These are phyloP conservation scores for Drosophila eugracilis DNA, from an alignment of 1,140 invertebrate species.

Conservation along the genomic window DNA sequence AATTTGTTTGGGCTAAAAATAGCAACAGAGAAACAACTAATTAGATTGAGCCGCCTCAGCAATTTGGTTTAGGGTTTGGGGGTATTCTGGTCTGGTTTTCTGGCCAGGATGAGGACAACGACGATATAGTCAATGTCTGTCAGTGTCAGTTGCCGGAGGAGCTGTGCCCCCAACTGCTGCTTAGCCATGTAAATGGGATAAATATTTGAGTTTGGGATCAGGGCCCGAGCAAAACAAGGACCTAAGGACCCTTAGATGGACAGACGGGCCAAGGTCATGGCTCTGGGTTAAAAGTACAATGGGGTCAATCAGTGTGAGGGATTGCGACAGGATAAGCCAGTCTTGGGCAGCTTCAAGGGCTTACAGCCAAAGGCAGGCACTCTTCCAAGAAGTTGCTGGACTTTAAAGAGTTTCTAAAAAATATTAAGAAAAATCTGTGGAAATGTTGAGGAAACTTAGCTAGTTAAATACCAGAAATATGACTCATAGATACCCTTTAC, in stretches of 20 bases:
- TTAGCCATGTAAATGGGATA: constrained; percentile 47
- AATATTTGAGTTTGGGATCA: constrained; percentile 44
- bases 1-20: constrained; percentile 37
- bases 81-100: constrained; percentile 9
- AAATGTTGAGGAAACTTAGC: too few relatives aligned
- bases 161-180: constrained; percentile 22
- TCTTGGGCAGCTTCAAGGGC: too few relatives aligned
- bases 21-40: constrained; percentile 35
- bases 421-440: neutral
- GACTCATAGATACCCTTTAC: too few relatives aligned
- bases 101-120: constrained; percentile 9
- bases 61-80: neutral
- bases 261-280: constrained; percentile 17
- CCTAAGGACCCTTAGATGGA: neutral
- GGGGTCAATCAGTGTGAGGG: constrained; percentile 1
- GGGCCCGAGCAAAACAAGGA: constrained; percentile 8
- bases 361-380: too few relatives aligned
- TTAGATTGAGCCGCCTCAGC: constrained; percentile 41
- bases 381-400: neutral
- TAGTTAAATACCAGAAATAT: too few relatives aligned
- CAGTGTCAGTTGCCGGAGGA: constrained; percentile 12
- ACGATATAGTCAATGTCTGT: constrained; percentile 18
- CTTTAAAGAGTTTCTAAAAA: neutral
- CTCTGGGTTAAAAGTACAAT: neutral
- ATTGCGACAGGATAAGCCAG: neutral